Conservation (phyloP, 1,140 invertebrate genomes). For the Cheumatopsyche charites region DNA sequence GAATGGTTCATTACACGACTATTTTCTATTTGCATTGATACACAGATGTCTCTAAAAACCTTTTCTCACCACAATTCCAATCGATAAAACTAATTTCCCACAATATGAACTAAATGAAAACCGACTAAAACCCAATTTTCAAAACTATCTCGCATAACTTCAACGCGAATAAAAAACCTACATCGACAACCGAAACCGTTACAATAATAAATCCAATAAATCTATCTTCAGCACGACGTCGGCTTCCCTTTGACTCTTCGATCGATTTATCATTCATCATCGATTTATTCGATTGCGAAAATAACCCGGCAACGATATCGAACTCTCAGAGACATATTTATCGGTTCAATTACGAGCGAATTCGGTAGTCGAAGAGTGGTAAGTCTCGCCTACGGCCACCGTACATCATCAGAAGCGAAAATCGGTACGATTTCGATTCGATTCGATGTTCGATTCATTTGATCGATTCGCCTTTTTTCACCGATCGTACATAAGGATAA, state of each 20-base stretch:
- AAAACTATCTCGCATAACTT: too few relatives aligned
- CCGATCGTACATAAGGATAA: too few relatives aligned
- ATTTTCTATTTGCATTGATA: too few relatives aligned
- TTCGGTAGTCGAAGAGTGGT: constrained; percentile 12
- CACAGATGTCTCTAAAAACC: too few relatives aligned
- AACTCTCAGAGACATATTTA: constrained; percentile 21
- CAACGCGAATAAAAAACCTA: too few relatives aligned
- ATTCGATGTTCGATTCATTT: background rate
- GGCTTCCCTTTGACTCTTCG: constrained; percentile 16
- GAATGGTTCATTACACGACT: too few relatives aligned
- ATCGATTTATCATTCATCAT: constrained; percentile 18
- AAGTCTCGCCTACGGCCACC: background rate
- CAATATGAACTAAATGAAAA: too few relatives aligned
- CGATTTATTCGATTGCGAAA: background rate
- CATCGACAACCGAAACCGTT: too few relatives aligned
- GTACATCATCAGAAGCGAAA: background rate
- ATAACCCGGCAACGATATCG: too few relatives aligned
- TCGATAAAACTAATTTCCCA: too few relatives aligned
- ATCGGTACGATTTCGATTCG: constrained; percentile 7
- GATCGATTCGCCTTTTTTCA: background rate
- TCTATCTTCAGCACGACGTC: constrained; percentile 1
- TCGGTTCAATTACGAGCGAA: constrained; percentile 31
- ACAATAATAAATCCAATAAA: background rate
- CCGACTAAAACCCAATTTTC: too few relatives aligned
- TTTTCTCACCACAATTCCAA: too few relatives aligned